Percentiles rank a stretch among this genome's conserved stretches.
These are phyloP conservation scores for Drosophila truncata DNA, from an alignment of 1,140 invertebrate species.

Conservation along the genomic window DNA sequence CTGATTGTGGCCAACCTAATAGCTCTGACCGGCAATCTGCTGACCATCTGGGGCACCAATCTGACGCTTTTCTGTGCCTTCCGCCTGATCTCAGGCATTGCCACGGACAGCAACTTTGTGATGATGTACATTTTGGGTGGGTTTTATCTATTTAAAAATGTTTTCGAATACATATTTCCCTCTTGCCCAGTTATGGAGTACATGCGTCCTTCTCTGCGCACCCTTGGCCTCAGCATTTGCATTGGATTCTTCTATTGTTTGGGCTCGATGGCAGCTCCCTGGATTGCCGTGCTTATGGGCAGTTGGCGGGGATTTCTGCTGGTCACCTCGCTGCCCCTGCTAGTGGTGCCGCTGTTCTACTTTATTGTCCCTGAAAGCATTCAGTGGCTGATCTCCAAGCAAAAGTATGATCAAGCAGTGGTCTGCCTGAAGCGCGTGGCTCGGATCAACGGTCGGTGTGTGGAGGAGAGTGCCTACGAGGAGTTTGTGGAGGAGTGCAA, in stretches of 20 bases:
- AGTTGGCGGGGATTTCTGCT: slow-evolving; percentile 87
- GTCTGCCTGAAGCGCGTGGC: slow-evolving; percentile 87
- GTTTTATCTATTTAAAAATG: neutral
- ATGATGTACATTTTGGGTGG: slow-evolving; percentile 89
- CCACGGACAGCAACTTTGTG: slow-evolving; percentile 87
- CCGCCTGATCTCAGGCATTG: slow-evolving; percentile 87
- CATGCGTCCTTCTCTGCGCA: slow-evolving; percentile 86
- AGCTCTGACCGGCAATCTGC: slow-evolving; percentile 86
- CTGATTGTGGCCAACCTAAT: slow-evolving; percentile 86
- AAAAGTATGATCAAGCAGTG: slow-evolving; percentile 86
- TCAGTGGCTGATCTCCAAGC: slow-evolving; percentile 88
- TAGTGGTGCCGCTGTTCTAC: slow-evolving; percentile 85
- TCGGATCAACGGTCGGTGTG: slow-evolving; percentile 86
- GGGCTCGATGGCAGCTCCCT: slow-evolving; percentile 87
- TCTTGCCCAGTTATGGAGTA: slow-evolving; percentile 87
- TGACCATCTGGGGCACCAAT: slow-evolving; percentile 86
- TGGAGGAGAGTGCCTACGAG: slow-evolving; percentile 83
- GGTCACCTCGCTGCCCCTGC: slow-evolving; percentile 86
- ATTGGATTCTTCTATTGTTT: slow-evolving; percentile 88
- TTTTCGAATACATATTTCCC: neutral
- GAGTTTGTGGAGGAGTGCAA: slow-evolving; percentile 85
- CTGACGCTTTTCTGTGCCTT: slow-evolving; percentile 85
- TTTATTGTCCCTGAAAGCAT: slow-evolving; percentile 88
- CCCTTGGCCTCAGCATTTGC: slow-evolving; percentile 87
- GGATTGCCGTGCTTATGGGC: slow-evolving; percentile 86